phyloP scores from a whole-genome alignment of 2,797 vertebrate genomes.

The Scomberomorus guttatus region DNA sequence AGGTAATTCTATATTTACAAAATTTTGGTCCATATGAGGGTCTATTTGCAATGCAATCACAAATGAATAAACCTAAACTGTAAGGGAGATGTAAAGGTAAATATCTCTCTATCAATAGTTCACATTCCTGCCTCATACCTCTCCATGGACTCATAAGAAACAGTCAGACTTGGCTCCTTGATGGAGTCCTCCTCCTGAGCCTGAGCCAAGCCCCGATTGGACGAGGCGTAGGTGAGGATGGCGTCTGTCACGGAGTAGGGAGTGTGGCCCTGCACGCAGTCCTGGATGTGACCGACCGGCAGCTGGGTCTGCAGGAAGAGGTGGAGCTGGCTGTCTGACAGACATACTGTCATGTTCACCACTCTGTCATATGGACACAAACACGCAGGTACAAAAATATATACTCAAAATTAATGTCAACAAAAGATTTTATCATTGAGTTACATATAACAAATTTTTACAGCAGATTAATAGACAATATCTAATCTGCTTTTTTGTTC shows the following conservation, averaged over 20 bases:
- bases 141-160: constrained; percentile 87
- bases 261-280: constrained; percentile 93
- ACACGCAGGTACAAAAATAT: no score
- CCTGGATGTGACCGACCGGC: constrained; percentile 91
- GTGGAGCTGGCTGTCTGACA: constrained; percentile 98
- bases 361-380: constrained; percentile 80
- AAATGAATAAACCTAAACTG: background rate
- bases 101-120: no score
- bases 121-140: constrained; percentile 67
- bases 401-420: no score
- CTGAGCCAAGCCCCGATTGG: constrained; percentile 90
- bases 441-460: background rate
- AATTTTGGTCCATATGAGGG: no score
- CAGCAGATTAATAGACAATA: background rate
- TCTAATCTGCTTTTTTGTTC: background rate
- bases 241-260: constrained; percentile 91
- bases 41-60: no score
- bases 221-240: constrained; percentile 94
- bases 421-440: no score
- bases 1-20: background rate
- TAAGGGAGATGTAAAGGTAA: background rate
- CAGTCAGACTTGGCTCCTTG: constrained; percentile 74
- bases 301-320: constrained; percentile 98
- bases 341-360: constrained; percentile 94
- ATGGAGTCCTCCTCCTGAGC: constrained; percentile 84